Evolutionary conservation across 1,140 invertebrate genomes (phyloP).

Genomic region (Drusus annulatus): DNA sequence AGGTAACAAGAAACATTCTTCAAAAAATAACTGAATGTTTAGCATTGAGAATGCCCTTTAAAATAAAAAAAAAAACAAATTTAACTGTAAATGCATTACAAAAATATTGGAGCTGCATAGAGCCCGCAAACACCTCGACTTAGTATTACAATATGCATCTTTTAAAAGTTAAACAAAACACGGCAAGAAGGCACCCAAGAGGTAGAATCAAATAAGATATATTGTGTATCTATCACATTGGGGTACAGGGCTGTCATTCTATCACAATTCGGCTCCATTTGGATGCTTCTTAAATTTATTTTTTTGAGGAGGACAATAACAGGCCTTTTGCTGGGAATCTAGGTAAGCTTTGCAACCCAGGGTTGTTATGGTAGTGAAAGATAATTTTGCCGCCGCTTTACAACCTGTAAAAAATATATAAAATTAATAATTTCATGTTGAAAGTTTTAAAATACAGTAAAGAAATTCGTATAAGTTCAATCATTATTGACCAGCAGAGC

Average conservation of each 20-base stretch:
- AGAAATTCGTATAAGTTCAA: no score
- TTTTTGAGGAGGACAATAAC: conserved; percentile 77
- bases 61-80: no score
- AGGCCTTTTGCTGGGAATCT: conserved; percentile 85
- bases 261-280: conserved; percentile 68
- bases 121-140: no score
- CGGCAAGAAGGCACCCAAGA: neutral
- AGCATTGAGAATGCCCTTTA: no score
- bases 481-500: no score
- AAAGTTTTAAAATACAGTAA: no score
- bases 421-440: neutral
- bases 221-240: no score
- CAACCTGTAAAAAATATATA: conserved; percentile 74
- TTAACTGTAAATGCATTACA: no score
- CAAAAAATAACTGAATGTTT: no score
- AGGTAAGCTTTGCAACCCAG: conserved; percentile 88
- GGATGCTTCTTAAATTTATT: conserved; percentile 73
- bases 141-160: neutral
- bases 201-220: no score
- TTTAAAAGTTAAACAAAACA: neutral
- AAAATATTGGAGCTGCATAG: no score
- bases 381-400: conserved; percentile 86
- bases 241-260: neutral
- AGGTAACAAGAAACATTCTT: no score
- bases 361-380: conserved; percentile 86